Base-by-base conservation (phyloP, 2,113 vertebrate species). In the Melanostigma gelatinosum region DNA sequence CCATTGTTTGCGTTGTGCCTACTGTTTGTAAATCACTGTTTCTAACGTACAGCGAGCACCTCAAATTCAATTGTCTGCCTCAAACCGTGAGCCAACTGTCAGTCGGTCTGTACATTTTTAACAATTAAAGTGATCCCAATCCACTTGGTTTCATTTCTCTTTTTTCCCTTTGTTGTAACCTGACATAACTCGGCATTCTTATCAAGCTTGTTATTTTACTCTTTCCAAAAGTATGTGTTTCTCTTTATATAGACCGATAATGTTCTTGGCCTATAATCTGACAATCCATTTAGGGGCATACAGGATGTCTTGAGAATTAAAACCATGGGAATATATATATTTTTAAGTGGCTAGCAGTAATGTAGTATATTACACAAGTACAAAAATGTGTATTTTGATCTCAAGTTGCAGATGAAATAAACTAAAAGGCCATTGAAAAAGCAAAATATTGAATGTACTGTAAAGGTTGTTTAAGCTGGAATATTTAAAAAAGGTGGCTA, bases 41-140 rank as follows among this genome's bases (percentile, higher is more conserved):
- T 80, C 54, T 81, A 73, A 83, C 27, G 7, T 75, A 34, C 72
- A 81, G 38, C 84, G 73, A 72, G 16, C 63, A 50, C 83, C 58
- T 76, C 16, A 1, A 77, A 73, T 82, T 75, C 3, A 40, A 12
- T 83, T 68, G 48, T 83, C 61, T 79, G 81, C 79, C 80, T 90
- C 9, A 75, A 67, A 36, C 1, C 44, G n/a, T 44, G 36, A 75
- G 64, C 63, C 44, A 63, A 75, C 50, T 85, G 68, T 88, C 40
- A 34, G 20, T 62, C 86, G 32, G 80, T 88, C 57, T 88, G 82
- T 82, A 46, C 24, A 72, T 87, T 90, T 84, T 85, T 89, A 90
- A 88, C 78, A 74, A 91, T 69, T 83, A 91, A 93, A 93, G 36
- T 81, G 65, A 78, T 85, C 55, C 69, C 79, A 86, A 80, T 75